These are phyloP conservation scores for Pangasius larnaudii DNA, from an alignment of 2,797 vertebrate genomes.

Conservation along the genomic window DNA sequence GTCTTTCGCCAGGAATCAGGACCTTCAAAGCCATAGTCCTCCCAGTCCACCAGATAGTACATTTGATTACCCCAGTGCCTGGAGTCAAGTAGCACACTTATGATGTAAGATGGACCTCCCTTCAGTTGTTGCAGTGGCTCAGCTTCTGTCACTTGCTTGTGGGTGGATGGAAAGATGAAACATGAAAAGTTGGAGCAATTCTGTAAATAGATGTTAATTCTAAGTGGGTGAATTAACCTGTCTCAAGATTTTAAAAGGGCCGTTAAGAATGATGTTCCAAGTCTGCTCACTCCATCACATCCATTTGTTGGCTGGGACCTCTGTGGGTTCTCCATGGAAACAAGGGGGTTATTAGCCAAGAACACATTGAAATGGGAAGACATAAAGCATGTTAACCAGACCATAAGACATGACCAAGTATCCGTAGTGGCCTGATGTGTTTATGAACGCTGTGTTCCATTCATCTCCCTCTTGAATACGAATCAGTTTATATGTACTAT, in stretches of 20 bases:
- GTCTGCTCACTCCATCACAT: neutral
- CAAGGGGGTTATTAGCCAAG: neutral
- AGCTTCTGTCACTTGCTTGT: neutral
- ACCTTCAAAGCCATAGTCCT: neutral
- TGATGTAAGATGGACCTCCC: neutral
- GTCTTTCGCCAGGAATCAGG: neutral
- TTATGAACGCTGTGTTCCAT: neutral
- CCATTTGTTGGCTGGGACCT: neutral
- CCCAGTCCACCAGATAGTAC: neutral
- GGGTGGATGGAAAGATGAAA: neutral
- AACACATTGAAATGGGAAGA: neutral
- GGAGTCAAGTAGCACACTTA: neutral
- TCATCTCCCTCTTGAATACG: neutral
- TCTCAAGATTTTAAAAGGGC: neutral
- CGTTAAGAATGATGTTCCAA: neutral
- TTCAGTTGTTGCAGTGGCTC: neutral
- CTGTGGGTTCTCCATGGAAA: neutral
- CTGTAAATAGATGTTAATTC: neutral
- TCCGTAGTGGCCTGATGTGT: neutral
- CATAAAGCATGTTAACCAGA: neutral
- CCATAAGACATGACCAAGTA: neutral
- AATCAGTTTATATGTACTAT: neutral
- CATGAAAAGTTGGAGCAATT: neutral
- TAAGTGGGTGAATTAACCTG: neutral
- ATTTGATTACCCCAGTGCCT: neutral